These are phyloP conservation scores for Bubo scandiacus DNA, from an alignment of 2,113 vertebrate genomes.

Conservation along the genomic window DNA sequence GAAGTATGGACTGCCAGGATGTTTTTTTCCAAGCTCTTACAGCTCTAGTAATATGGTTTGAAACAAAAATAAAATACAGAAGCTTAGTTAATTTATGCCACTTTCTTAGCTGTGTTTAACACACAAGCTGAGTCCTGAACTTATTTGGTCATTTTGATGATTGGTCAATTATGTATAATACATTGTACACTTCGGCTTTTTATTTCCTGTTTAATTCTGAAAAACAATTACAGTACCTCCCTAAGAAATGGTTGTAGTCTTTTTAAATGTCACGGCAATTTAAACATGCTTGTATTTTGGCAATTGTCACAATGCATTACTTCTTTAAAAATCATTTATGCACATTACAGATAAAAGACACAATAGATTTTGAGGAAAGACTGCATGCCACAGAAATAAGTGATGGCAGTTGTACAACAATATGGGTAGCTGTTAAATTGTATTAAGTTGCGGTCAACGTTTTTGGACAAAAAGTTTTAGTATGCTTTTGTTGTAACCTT, in stretches of 20 bases:
- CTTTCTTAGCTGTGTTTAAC: slow-evolving; percentile 52
- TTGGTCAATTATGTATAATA: slow-evolving; percentile 39
- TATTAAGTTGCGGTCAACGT: background rate
- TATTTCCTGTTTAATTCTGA: slow-evolving; percentile 36
- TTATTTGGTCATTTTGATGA: slow-evolving; percentile 49
- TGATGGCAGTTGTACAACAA: background rate
- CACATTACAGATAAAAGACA: background rate
- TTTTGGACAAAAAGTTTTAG: background rate
- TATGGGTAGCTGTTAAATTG: background rate
- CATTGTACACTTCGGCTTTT: slow-evolving; percentile 20
- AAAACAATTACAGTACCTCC: slow-evolving; percentile 1
- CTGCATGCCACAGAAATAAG: background rate
- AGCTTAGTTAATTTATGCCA: slow-evolving; percentile 68
- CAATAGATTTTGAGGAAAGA: background rate
- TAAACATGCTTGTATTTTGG: background rate
- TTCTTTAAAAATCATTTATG: background rate
- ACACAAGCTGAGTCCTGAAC: slow-evolving; percentile 40
- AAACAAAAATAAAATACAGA: slow-evolving; percentile 67
- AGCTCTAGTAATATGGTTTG: slow-evolving; percentile 26
- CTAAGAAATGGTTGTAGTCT: background rate
- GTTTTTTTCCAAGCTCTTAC: slow-evolving; percentile 25
- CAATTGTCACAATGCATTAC: background rate
- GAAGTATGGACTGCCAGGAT: background rate
- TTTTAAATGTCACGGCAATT: background rate
- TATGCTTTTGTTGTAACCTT: background rate